These are phyloP conservation scores for Stenopsyche tienmushanensis DNA, from an alignment of 1,140 invertebrate species.

Conservation along the genomic window DNA sequence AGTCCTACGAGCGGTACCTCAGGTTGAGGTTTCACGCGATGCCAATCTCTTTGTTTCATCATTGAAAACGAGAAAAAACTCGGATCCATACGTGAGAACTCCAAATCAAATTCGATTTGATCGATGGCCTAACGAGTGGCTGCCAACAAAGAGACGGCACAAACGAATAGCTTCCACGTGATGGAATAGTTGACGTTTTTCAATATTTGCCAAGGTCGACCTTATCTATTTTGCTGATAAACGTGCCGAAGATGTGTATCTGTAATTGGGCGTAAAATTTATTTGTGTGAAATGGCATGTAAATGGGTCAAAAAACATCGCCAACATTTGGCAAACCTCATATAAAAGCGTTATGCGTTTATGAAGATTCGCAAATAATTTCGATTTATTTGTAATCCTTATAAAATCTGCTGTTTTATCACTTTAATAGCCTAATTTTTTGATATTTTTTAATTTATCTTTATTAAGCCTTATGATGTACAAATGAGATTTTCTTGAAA, in stretches of 20 bases:
- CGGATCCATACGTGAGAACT: slow-evolving; percentile 5
- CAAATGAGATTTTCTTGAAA: too few species aligned
- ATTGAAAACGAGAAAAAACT: slow-evolving; percentile 1
- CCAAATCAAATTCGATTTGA: slow-evolving; percentile 14
- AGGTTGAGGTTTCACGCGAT: slow-evolving; percentile 14
- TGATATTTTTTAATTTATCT: too few species aligned
- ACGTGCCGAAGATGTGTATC: too few species aligned
- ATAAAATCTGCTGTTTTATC: too few species aligned
- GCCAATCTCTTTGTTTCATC: slow-evolving; percentile 12
- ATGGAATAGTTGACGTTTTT: neutral
- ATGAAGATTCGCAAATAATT: too few species aligned
- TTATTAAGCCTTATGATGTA: too few species aligned
- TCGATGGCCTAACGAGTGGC: slow-evolving; percentile 7
- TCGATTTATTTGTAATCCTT: too few species aligned
- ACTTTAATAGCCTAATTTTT: too few species aligned
- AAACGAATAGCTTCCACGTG: neutral
- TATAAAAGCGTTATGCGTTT: too few species aligned
- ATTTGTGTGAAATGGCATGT: neutral
- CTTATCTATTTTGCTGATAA: neutral
- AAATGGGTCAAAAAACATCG: neutral
- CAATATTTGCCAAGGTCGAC: neutral
- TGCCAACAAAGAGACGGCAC: neutral
- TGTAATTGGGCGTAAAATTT: too few species aligned
- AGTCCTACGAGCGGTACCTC: neutral
- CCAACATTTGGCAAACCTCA: too few species aligned